phyloP scores from a whole-genome alignment of 2,113 vertebrate species.

The Megaceryle torquata region DNA sequence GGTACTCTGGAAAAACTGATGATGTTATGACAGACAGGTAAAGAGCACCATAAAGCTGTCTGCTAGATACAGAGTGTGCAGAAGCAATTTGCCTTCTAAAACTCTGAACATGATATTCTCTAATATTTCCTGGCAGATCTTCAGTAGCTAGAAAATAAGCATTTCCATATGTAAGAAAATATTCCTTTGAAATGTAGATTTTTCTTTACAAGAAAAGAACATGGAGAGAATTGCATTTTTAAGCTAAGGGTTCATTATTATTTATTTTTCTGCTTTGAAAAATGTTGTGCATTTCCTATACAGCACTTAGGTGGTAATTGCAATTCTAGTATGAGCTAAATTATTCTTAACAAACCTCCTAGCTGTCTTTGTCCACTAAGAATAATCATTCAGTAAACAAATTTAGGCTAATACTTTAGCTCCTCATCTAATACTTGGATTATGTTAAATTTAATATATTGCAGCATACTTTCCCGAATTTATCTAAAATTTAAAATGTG shows the following conservation, averaged over 20 bases:
- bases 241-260: slow-evolving; percentile 22
- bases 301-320: slow-evolving; percentile 33
- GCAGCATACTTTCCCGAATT: not conserved
- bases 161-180: slow-evolving; percentile 65
- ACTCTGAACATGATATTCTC: slow-evolving; percentile 44
- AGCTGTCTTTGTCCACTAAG: not conserved
- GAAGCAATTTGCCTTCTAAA: slow-evolving; percentile 69
- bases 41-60: slow-evolving; percentile 49
- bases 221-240: slow-evolving; percentile 13
- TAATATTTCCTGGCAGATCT: slow-evolving; percentile 57
- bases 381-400: slow-evolving; percentile 28
- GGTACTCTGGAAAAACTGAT: slow-evolving; percentile 40
- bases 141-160: slow-evolving; percentile 59
- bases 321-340: slow-evolving; percentile 30
- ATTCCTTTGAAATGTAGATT: slow-evolving; percentile 66
- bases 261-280: slow-evolving; percentile 60
- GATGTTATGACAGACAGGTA: slow-evolving; percentile 50
- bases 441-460: not conserved
- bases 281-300: slow-evolving; percentile 34
- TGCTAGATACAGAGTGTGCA: slow-evolving; percentile 25
- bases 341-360: not conserved
- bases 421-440: not conserved
- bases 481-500: not conserved
- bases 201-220: slow-evolving; percentile 49
- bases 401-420: not conserved